These are phyloP conservation scores for Bugulina stolonifera DNA, from an alignment of 2,888 invertebrate genomes.

Conservation along the genomic window DNA sequence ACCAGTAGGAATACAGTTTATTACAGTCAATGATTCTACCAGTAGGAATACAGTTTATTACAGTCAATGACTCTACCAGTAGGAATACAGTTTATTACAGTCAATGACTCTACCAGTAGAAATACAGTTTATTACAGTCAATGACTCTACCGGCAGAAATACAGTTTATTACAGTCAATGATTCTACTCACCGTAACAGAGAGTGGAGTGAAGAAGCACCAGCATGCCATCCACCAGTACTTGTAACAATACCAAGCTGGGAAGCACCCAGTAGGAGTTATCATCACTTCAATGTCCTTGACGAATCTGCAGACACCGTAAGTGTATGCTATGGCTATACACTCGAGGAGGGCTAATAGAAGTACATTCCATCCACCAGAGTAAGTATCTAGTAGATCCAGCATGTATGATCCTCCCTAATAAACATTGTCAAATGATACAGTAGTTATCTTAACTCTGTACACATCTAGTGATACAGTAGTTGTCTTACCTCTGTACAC, in stretches of 20 bases:
- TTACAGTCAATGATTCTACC: too few species aligned
- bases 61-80: too few species aligned
- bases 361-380: slow-evolving; percentile 54
- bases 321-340: slow-evolving; percentile 66
- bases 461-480: too few species aligned
- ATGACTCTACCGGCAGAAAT: too few species aligned
- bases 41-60: too few species aligned
- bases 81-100: too few species aligned
- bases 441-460: neutral
- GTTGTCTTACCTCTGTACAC: neutral
- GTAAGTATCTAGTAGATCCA: slow-evolving; percentile 47
- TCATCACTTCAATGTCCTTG: slow-evolving; percentile 43
- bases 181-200: slow-evolving; percentile 17
- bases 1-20: too few species aligned
- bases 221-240: slow-evolving; percentile 30
- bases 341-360: slow-evolving; percentile 66
- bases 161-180: too few species aligned
- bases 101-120: too few species aligned
- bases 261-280: slow-evolving; percentile 35
- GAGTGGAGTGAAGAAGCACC: slow-evolving; percentile 28
- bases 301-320: slow-evolving; percentile 45
- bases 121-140: too few species aligned
- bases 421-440: too few species aligned
- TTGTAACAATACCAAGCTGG: slow-evolving; percentile 36
- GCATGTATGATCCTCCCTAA: slow-evolving; percentile 45